Conservation (phyloP, 1,140 invertebrate genomes). For the Diorhabda elongata region DNA sequence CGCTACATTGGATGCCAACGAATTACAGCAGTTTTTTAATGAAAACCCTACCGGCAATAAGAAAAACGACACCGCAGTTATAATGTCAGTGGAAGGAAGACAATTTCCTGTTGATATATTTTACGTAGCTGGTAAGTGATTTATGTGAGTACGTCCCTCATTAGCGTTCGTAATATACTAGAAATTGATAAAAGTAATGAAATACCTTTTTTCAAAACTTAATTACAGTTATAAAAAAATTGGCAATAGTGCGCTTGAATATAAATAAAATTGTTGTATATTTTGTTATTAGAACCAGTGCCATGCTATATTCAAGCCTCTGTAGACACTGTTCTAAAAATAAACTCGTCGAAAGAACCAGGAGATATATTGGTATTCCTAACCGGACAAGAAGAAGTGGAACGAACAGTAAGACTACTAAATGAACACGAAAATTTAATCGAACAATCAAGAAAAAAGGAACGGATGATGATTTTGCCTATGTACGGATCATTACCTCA, state of each 20-base stretch:
- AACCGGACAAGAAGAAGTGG: conserved; percentile 91
- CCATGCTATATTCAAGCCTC: conserved; percentile 86
- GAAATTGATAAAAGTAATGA: no score
- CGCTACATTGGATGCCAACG: conserved; percentile 90
- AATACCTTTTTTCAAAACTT: no score
- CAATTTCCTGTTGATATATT: conserved; percentile 84
- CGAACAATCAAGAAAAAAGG: conserved; percentile 46
- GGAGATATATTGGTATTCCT: conserved; percentile 93
- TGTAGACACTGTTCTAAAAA: conserved; percentile 84
- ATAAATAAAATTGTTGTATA: no score
- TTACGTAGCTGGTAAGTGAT: conserved; percentile 66
- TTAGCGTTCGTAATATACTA: background rate
- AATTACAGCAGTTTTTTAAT: conserved; percentile 86
- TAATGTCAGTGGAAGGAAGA: conserved; percentile 85
- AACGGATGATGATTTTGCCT: conserved; percentile 74
- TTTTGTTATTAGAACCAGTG: conserved; percentile 64
- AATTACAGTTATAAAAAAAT: no score
- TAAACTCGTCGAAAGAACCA: conserved; percentile 74
- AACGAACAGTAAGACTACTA: conserved; percentile 65
- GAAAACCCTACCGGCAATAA: conserved; percentile 55
- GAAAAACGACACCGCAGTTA: conserved; percentile 67
- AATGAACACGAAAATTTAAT: conserved; percentile 58
- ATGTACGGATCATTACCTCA: conserved; percentile 89
- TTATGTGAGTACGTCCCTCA: background rate
- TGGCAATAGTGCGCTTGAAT: no score